phyloP scores from a whole-genome alignment of 2,888 invertebrate genomes.

The Leptopilina drosophilae region DNA sequence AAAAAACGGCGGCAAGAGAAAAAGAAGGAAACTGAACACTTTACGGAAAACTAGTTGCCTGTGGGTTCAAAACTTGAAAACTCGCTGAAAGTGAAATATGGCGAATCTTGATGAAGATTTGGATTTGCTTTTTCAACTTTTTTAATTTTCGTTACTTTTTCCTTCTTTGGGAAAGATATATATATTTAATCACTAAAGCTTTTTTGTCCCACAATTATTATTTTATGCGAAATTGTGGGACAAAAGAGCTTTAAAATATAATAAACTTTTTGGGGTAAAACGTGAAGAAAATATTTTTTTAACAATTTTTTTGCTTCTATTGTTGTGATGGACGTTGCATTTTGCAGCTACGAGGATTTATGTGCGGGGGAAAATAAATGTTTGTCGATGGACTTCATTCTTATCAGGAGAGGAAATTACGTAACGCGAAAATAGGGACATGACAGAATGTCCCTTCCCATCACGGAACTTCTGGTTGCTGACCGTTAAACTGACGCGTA shows the following conservation, averaged over 20 bases:
- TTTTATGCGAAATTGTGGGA: too few species aligned
- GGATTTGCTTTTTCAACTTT: conserved; percentile 2
- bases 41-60: conserved; percentile 9
- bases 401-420: conserved; percentile 5
- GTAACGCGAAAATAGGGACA: conserved; percentile 20
- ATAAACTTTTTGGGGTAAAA: too few species aligned
- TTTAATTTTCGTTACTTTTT: background rate
- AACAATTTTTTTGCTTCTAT: too few species aligned
- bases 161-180: background rate
- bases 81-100: background rate
- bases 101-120: conserved; percentile 9
- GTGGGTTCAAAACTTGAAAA: conserved; percentile 2
- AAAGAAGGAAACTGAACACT: conserved; percentile 11
- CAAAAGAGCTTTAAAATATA: too few species aligned
- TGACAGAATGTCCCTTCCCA: conserved; percentile 21
- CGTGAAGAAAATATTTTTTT: too few species aligned
- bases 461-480: background rate
- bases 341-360: background rate
- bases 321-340: too few species aligned
- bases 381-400: background rate
- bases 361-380: background rate
- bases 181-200: background rate
- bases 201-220: background rate
- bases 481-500: conserved; percentile 40
- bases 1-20: conserved; percentile 34